Evolutionary conservation across 2,113 vertebrate species (phyloP), one percentile per base, ranked within the genome.

Genomic region (Chiloscyllium plagiosum): DNA sequence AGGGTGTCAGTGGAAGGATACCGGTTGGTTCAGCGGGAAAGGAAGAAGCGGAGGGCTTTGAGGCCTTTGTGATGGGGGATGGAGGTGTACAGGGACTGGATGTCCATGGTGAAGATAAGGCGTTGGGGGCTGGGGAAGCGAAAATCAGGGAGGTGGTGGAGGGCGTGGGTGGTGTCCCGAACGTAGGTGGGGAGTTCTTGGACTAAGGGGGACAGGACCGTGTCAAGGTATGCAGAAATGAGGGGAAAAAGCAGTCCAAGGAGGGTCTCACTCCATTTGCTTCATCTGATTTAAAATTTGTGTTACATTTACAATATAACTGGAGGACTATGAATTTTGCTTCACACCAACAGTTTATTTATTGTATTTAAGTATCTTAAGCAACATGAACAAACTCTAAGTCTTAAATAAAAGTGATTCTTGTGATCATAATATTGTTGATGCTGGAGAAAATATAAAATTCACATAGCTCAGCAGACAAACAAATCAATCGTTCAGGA

Each of bases 331-430:
- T 83, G 8, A 29, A 20, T 52, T 87, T 89, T 89, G 26, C 86
- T 29, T 61, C 26, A 29, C 24, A 89, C 2, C 24, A 89, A 89
- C 20, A 50, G 10, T 89, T 3, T 61, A 1, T 8, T 56, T 56
- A 26, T 29, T 12, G 50, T 29, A 52, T 22, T 13, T 33, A 29
- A 61, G 47, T 10, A 56, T 17, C 86, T 29, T 12, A 17, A 56
- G 24, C 52, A 61, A 10, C 10, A 24, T 15, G 4, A 52, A 13
- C 37, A 33, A 96, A n/a, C 29, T n/a, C 24, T 12, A 47, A 95
- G 85, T 8, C 93, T 70, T 61, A 72, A 93, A 96, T 69, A 76
- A 96, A 94, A 93, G 47, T 50, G 29, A 66, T 42, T 83, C 56
- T 72, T 76, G 86, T 72, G n/a, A 90, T 85, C 85, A 90, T 83